A percentile compares a stretch with the other conserved stretches of the same genome.
phyloP scores from a whole-genome alignment of 2,888 invertebrate species.

The Parthenolecanium corni region DNA sequence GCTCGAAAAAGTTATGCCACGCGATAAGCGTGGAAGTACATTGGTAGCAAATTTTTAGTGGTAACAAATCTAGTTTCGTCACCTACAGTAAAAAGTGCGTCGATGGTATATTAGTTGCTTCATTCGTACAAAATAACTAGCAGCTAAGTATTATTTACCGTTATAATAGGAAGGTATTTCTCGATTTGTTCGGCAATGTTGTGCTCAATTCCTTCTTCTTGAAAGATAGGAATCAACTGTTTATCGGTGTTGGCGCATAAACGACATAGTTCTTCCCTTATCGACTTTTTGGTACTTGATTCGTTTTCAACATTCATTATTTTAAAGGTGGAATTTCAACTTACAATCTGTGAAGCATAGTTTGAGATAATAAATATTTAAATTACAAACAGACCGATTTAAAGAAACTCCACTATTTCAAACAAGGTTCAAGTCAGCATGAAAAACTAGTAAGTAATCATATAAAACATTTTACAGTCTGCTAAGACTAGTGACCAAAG shows the following conservation, averaged over 20 bases:
- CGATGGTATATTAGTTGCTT: background rate
- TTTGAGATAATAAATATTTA: too few species aligned
- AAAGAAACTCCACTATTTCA: too few species aligned
- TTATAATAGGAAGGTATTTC: slow-evolving; percentile 51
- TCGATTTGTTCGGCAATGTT: slow-evolving; percentile 52
- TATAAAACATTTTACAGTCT: too few species aligned
- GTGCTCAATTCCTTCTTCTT: slow-evolving; percentile 49
- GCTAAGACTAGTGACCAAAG: too few species aligned
- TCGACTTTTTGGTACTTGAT: background rate
- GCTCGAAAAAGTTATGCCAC: slow-evolving; percentile 50
- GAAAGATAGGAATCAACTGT: slow-evolving; percentile 49
- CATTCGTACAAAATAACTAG: background rate
- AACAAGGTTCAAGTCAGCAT: too few species aligned
- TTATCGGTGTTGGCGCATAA: slow-evolving; percentile 46
- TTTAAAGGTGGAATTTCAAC: too few species aligned
- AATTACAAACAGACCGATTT: too few species aligned
- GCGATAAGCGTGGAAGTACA: slow-evolving; percentile 52
- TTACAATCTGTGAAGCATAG: background rate
- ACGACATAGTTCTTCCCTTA: slow-evolving; percentile 44
- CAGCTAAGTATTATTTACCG: background rate
- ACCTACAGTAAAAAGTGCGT: slow-evolving; percentile 40
- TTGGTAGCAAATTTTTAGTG: slow-evolving; percentile 50
- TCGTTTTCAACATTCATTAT: background rate
- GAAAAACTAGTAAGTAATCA: too few species aligned
- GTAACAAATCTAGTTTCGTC: slow-evolving; percentile 44